These are phyloP conservation scores for Osmerus eperlanus DNA, from an alignment of 2,113 vertebrate genomes.

Conservation along the genomic window DNA sequence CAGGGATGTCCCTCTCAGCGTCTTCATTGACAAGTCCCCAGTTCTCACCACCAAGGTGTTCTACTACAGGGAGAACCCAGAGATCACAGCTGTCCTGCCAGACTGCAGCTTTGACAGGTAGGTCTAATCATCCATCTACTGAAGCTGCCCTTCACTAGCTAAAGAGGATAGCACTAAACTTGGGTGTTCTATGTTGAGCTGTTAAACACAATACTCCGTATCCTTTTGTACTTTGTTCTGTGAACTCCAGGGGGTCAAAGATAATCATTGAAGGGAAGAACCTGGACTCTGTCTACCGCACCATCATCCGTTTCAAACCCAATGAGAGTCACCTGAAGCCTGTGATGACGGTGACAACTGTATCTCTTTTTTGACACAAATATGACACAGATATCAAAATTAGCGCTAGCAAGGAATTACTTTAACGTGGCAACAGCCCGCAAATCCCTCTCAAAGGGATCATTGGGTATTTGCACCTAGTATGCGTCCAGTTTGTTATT, in stretches of 20 bases:
- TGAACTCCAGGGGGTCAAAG: slow-evolving; percentile 74
- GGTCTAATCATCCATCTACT: not conserved
- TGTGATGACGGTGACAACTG: slow-evolving; percentile 62
- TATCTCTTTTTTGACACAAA: too few relatives aligned
- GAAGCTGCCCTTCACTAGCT: not conserved
- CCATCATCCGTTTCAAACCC: slow-evolving; percentile 76
- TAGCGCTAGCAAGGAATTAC: too few relatives aligned
- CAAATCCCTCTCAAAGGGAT: too few relatives aligned
- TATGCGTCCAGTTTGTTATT: not conserved
- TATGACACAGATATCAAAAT: too few relatives aligned
- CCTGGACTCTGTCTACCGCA: slow-evolving; percentile 81
- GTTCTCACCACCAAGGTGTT: slow-evolving; percentile 78
- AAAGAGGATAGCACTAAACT: not conserved
- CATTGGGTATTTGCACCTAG: not conserved
- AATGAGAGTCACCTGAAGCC: slow-evolving; percentile 73
- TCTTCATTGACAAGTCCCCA: slow-evolving; percentile 80
- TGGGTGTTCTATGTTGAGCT: not conserved
- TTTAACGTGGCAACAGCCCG: too few relatives aligned
- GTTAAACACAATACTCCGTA: not conserved
- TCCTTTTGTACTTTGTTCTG: slow-evolving; percentile 2
- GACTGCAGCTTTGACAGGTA: slow-evolving; percentile 83
- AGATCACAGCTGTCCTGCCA: slow-evolving; percentile 72
- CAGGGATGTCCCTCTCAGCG: slow-evolving; percentile 70
- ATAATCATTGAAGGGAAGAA: slow-evolving; percentile 81
- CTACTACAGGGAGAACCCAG: slow-evolving; percentile 80